Evolutionary conservation across 2,797 vertebrate species (phyloP), one percentile per base, ranked within the genome.

Genomic region (Sandelia bainsii): DNA sequence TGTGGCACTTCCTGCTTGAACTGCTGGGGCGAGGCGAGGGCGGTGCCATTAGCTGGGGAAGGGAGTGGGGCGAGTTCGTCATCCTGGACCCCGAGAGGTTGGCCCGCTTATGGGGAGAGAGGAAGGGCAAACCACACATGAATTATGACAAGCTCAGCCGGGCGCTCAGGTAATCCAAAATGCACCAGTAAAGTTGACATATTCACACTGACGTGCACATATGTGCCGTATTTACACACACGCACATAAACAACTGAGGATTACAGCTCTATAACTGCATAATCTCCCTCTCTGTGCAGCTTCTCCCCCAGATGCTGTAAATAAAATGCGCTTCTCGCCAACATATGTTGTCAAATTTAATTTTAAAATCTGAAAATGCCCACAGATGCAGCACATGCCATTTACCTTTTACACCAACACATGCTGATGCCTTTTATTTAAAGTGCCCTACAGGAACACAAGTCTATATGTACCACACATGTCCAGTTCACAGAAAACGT

Each of bases 121-220:
- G 93, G 88, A 95, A 95, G 75, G 93, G 93, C 22, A 95, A 95
- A 45, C 93, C 93, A 0, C 94, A 95, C 84, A 95, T 95, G 95
- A 95, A 95, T 87, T 95, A 95, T 22, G 95, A 95, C 92, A 95
- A 95, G 72, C 93, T 95, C 70, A 95, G 95, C 89, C 89, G 95
- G 49, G 95, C 95, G 1, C 91, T 95, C 60, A 94, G 95, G 94
- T 95, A 73, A 70, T 23, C 2, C 19, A 34, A 13, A 32, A 40
- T 27, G 5, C 34, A 59, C 6, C 5, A 1, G 49, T 6, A 0
- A 4, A 5, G 34, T 10, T 6, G 44, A 40, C 11, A 8, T 1
- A 12, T 58, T 49, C 17, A 53, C 2, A 17, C 29, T 62, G 27
- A 50, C 14, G 14, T 23, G 8, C 2, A 32, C 52, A 37, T 11